phyloP scores from a whole-genome alignment of 53 echinoderm and acorn worm genomes.

The Apostichopus leukothele region DNA sequence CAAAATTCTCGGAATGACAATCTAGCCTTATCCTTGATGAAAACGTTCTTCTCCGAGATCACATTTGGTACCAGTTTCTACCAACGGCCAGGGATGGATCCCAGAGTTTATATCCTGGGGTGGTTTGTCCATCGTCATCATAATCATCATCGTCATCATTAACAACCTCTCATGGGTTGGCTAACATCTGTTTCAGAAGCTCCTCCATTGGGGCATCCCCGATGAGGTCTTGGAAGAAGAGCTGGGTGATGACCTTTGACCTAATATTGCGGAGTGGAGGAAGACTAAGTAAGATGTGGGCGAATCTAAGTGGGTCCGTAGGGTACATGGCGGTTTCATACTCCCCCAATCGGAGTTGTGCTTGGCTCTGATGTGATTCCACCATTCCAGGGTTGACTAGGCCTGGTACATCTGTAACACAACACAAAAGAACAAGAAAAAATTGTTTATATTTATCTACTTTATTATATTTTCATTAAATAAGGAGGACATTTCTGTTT shows the following conservation, averaged over 20 bases:
- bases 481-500: not conserved
- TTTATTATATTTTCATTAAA: not conserved
- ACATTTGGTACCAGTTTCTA: too few species aligned
- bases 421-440: conserved; percentile 2
- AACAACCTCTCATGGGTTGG: conserved; percentile 15
- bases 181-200: conserved; percentile 82
- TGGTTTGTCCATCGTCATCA: too few species aligned
- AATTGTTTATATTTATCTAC: not conserved
- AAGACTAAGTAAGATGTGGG: conserved; percentile 95
- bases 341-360: conserved; percentile 90
- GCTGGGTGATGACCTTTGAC: conserved; percentile 89
- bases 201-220: conserved; percentile 95
- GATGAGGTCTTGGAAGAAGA: conserved; percentile 97
- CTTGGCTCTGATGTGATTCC: conserved; percentile 88
- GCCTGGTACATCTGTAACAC: conserved; percentile 79
- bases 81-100: too few species aligned
- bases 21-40: too few species aligned
- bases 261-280: conserved; percentile 97
- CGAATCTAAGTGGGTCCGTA: conserved; percentile 91
- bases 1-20: too few species aligned
- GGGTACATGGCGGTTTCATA: conserved; percentile 96
- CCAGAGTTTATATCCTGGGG: too few species aligned
- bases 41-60: too few species aligned
- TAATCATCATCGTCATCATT: too few species aligned
- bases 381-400: conserved; percentile 84